phyloP scores from a whole-genome alignment of 2,113 vertebrate genomes.

The Colaptes auratus region DNA sequence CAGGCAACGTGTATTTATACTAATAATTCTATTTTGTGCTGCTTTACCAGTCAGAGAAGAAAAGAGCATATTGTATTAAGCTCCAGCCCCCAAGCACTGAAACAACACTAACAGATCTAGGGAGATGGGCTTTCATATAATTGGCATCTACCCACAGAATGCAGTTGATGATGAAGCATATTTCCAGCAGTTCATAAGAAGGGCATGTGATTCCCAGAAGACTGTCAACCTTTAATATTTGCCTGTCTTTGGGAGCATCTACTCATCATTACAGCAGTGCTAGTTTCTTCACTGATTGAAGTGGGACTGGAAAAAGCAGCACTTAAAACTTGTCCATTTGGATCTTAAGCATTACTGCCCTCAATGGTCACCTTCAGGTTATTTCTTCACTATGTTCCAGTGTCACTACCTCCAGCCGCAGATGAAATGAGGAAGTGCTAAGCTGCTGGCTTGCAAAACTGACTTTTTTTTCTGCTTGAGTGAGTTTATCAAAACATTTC shows the following conservation, averaged over 20 bases:
- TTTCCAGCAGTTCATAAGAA: conserved; percentile 70
- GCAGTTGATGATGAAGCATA: conserved; percentile 60
- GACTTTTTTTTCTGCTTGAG: neutral
- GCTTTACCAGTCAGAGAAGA: conserved; percentile 58
- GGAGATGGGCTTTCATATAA: conserved; percentile 63
- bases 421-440: neutral
- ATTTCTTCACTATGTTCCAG: neutral
- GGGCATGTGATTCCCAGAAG: conserved; percentile 56
- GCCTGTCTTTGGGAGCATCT: conserved; percentile 43
- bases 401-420: neutral
- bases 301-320: conserved; percentile 32
- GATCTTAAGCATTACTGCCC: neutral
- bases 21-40: conserved; percentile 73
- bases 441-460: neutral
- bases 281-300: conserved; percentile 51
- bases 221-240: conserved; percentile 65
- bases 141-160: conserved; percentile 63
- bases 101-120: conserved; percentile 51
- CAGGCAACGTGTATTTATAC: conserved; percentile 66
- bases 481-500: neutral
- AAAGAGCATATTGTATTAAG: conserved; percentile 74
- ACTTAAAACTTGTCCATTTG: conserved; percentile 11
- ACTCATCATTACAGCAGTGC: conserved; percentile 56
- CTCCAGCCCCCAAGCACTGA: conserved; percentile 53
- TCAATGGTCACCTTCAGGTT: neutral